phyloP scores from a whole-genome alignment of 2,888 invertebrate genomes.

The Nephrocerus scutellatus region DNA sequence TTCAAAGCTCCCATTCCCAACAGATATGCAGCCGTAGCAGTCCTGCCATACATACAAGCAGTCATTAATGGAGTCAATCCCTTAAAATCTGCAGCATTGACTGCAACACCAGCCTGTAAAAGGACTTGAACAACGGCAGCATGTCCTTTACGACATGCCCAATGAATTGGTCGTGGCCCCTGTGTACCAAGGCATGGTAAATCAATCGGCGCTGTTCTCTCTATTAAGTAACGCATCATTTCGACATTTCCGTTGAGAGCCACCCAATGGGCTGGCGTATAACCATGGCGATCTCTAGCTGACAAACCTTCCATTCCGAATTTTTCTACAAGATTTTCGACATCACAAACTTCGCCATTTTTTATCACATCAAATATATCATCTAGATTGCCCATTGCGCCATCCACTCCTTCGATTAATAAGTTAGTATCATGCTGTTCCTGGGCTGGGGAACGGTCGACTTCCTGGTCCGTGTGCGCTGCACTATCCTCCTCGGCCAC shows the following conservation, averaged over 20 bases:
- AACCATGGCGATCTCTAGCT: slow-evolving; percentile 83
- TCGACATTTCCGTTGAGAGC: slow-evolving; percentile 80
- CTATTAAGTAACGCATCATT: slow-evolving; percentile 78
- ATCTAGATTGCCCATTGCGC: slow-evolving; percentile 48
- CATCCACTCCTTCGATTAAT: slow-evolving; percentile 38
- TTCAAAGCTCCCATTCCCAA: slow-evolving; percentile 84
- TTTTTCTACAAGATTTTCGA: slow-evolving; percentile 77
- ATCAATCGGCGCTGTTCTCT: slow-evolving; percentile 76
- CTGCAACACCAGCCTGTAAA: slow-evolving; percentile 74
- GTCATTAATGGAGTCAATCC: slow-evolving; percentile 80
- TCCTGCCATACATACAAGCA: slow-evolving; percentile 88
- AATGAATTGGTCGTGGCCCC: slow-evolving; percentile 86
- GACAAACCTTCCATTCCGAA: slow-evolving; percentile 69
- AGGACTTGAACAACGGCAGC: slow-evolving; percentile 78
- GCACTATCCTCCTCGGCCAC: slow-evolving; percentile 61
- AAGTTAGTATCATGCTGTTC: slow-evolving; percentile 49
- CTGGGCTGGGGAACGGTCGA: slow-evolving; percentile 43
- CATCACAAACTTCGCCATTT: slow-evolving; percentile 74
- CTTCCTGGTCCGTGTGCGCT: slow-evolving; percentile 45
- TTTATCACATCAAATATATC: slow-evolving; percentile 80
- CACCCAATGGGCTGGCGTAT: slow-evolving; percentile 88
- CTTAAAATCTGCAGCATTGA: slow-evolving; percentile 86
- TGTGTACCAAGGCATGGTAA: slow-evolving; percentile 80
- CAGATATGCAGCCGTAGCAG: slow-evolving; percentile 82
- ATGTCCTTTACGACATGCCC: slow-evolving; percentile 91